phyloP scores from a whole-genome alignment of 2,888 invertebrate species.

The Calliopum simillimum region DNA sequence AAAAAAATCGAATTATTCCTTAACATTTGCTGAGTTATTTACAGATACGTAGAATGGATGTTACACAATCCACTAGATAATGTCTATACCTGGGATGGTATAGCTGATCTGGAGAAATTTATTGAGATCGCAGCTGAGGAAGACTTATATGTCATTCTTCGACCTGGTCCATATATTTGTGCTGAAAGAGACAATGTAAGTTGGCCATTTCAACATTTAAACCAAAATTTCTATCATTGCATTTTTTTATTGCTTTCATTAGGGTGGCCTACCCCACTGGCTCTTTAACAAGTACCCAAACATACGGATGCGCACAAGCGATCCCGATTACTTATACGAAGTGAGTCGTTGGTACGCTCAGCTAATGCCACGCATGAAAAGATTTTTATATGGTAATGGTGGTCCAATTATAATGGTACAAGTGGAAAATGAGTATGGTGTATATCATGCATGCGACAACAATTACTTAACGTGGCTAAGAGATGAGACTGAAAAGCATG shows the following conservation, averaged over 20 bases:
- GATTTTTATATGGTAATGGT: constrained; percentile 74
- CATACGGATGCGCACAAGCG: constrained; percentile 75
- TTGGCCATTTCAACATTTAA: not conserved
- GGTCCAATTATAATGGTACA: constrained; percentile 90
- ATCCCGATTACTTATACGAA: constrained; percentile 71
- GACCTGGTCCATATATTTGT: constrained; percentile 93
- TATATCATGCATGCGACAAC: constrained; percentile 78
- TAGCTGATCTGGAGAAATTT: constrained; percentile 78
- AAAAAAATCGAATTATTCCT: constrained; percentile 4
- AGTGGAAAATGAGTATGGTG: constrained; percentile 92
- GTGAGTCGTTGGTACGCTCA: constrained; percentile 69
- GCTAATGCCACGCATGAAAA: constrained; percentile 69
- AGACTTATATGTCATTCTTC: constrained; percentile 82
- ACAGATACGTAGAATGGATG: constrained; percentile 89
- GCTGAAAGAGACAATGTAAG: constrained; percentile 84
- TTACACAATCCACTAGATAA: constrained; percentile 84
- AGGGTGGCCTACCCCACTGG: constrained; percentile 87
- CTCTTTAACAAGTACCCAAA: constrained; percentile 71
- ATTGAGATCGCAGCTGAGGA: constrained; percentile 80
- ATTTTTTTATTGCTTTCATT: constrained; percentile 49
- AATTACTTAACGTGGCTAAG: constrained; percentile 76
- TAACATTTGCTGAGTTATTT: not conserved
- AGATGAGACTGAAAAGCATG: constrained; percentile 70
- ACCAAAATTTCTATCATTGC: not conserved
- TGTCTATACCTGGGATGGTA: constrained; percentile 73